Evolutionary conservation across 2,113 vertebrate species (phyloP).

Genomic region (Speoplatyrhinus poulsoni): DNA sequence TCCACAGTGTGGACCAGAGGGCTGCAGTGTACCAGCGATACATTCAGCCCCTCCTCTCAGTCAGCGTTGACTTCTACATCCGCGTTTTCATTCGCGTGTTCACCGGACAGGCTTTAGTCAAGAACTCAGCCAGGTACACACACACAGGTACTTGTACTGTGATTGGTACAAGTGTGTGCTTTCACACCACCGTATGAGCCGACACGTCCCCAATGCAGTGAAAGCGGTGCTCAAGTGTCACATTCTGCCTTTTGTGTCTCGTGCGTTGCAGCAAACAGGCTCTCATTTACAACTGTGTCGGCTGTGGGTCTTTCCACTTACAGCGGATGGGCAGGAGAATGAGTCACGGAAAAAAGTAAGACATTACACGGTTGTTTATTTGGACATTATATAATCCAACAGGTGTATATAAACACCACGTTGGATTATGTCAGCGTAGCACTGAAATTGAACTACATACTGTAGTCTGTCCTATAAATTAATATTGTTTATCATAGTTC

Average conservation of each 20-base stretch:
- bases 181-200: neutral
- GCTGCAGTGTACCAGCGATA: slow-evolving; percentile 92
- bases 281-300: slow-evolving; percentile 89
- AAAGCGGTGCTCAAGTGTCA: neutral
- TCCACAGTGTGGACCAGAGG: slow-evolving; percentile 87
- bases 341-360: slow-evolving; percentile 75
- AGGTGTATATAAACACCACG: no score
- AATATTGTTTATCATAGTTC: no score
- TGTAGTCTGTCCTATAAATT: no score
- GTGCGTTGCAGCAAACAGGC: slow-evolving; percentile 84
- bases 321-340: slow-evolving; percentile 84
- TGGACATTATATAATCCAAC: neutral
- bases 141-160: neutral
- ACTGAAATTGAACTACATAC: no score
- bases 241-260: neutral
- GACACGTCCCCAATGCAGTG: no score
- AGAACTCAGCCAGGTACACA: slow-evolving; percentile 87
- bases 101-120: slow-evolving; percentile 87
- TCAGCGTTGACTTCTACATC: slow-evolving; percentile 93
- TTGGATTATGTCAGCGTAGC: no score
- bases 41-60: slow-evolving; percentile 84
- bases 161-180: neutral
- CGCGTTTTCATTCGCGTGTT: slow-evolving; percentile 87
- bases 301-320: slow-evolving; percentile 86
- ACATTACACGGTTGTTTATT: neutral